Conservation (phyloP, 2,888 invertebrate genomes). For the Tyria jacobaeae region DNA sequence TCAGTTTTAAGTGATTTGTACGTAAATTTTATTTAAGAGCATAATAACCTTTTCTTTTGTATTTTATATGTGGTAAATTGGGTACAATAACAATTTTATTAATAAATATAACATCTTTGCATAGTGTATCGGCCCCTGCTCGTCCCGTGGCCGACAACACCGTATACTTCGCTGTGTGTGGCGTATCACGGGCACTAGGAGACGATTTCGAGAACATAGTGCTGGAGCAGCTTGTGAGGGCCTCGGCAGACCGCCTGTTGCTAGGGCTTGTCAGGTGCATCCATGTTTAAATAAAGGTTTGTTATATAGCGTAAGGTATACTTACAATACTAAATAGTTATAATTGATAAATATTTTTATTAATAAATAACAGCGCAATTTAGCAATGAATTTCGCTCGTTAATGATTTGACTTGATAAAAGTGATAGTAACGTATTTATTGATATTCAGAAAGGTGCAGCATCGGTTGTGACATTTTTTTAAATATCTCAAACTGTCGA, state of each 20-base stretch:
- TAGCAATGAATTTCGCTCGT: not conserved
- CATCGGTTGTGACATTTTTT: not conserved
- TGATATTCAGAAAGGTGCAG: not conserved
- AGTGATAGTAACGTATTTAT: not conserved
- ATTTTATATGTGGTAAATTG: not conserved
- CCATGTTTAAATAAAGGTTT: conserved; percentile 84
- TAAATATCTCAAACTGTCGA: not conserved
- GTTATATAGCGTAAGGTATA: not conserved
- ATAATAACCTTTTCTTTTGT: too few species aligned
- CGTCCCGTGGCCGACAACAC: conserved; percentile 92
- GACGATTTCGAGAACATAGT: conserved; percentile 90
- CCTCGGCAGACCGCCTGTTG: conserved; percentile 91
- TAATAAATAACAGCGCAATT: not conserved
- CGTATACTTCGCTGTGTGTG: conserved; percentile 97
- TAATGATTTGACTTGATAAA: not conserved
- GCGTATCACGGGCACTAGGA: conserved; percentile 93
- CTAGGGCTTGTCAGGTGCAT: conserved; percentile 91
- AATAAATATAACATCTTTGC: not conserved
- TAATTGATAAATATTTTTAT: too few species aligned
- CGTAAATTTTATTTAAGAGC: too few species aligned
- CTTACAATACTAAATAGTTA: not conserved
- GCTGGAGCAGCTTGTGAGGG: conserved; percentile 95
- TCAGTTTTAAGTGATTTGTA: too few species aligned
- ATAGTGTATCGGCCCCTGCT: conserved; percentile 95
- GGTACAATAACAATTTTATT: not conserved